Conservation (phyloP, 2,797 vertebrate genomes). For the Vireo griseus region DNA sequence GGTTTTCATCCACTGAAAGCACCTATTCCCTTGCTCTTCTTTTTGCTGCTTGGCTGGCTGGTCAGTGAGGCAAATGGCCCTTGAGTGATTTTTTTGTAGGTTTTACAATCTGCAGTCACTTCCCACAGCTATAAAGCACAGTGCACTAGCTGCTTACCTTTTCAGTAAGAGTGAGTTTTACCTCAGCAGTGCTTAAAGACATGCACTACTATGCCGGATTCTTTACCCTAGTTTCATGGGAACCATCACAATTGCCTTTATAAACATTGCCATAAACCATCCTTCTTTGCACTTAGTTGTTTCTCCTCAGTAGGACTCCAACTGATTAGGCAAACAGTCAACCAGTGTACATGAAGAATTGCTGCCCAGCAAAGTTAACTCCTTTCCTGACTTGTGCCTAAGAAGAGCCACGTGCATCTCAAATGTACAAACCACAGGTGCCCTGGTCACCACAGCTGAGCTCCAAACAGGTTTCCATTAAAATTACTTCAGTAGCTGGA, state of each 20-base stretch:
- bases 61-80: neutral
- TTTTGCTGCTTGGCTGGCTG: neutral
- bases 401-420: neutral
- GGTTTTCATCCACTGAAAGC: neutral
- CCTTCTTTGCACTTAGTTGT: neutral
- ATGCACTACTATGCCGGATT: neutral
- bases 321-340: neutral
- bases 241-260: neutral
- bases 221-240: neutral
- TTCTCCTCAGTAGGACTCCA: neutral
- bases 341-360: neutral
- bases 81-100: neutral
- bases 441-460: neutral
- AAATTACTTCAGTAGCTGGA: neutral
- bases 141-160: neutral
- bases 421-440: neutral
- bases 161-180: neutral
- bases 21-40: neutral
- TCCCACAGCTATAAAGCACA: neutral
- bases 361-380: neutral
- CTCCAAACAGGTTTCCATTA: neutral
- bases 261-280: neutral
- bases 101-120: neutral
- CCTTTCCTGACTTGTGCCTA: neutral
- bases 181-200: neutral